Base-by-base conservation (phyloP, 2,888 invertebrate genomes). In the Anagyrus pseudococci region DNA sequence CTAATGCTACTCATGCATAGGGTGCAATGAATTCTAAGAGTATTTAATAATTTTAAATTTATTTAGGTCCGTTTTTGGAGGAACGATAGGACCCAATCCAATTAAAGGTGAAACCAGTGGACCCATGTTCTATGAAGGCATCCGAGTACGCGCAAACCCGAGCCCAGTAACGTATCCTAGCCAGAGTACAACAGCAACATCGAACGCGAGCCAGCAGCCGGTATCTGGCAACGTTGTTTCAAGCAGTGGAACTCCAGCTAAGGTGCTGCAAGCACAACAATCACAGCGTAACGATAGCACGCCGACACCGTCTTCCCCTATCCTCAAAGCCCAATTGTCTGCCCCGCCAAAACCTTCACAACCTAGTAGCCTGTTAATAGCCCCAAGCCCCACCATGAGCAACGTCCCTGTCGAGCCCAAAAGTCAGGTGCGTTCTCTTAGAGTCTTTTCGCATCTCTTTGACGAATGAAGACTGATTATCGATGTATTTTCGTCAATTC, bases 321-420 rank as follows among this genome's bases (percentile, higher is more conserved):
- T 93, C 77, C 83, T 93, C 71, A 92, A 93, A 84, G 93, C 93
- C 71, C 92, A 93, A 82, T 84, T 93, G 72, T 92, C 92, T 72
- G 87, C 88, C 70, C 89, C 89, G 68, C 85, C 87, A 62, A 85
- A 85, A 81, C 48, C 59, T 37, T 1, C 37, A 15, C 49, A 37
- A 48, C 72, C 76, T 63, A 68, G 68, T 84, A 85, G 77, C 77
- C 81, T 58, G 71, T 71, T 77, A 65, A 62, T 67, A 56, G 61
- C 70, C 68, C 71, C 70, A 64, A 71, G 65, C 69, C 68, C 71
- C 67, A 71, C 71, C 70, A 77, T 75, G 74, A 75, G 78, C 77
- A 78, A 77, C 77, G 73, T 79, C 73, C 80, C 77, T 77, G 78
- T 77, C 76, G 81, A 81, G 74, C 77, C 81, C 76, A 86, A 85